Conservation (phyloP, 2,797 vertebrate species). For the Leptoclinus maculatus region DNA sequence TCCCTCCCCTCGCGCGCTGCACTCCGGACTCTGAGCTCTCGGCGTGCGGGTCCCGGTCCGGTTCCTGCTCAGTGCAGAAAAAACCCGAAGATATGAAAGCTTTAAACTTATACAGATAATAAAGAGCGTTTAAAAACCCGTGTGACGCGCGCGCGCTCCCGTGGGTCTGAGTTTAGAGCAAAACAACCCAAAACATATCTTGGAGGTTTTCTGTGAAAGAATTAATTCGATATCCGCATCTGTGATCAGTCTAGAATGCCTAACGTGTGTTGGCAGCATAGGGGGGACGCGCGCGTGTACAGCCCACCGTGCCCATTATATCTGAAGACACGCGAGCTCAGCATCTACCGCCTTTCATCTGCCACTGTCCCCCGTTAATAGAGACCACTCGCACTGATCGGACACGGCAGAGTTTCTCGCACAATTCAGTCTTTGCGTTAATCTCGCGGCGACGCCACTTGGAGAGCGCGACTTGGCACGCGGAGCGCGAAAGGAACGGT, state of each 20-base stretch:
- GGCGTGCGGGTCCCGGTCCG: slow-evolving; percentile 40
- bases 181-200: not conserved
- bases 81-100: not conserved
- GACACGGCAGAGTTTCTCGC: not conserved
- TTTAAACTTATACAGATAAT: not conserved
- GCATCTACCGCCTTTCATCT: not conserved
- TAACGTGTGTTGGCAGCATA: not conserved
- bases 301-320: too few species aligned
- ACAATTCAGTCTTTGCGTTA: slow-evolving; percentile 37
- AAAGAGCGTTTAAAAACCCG: not conserved
- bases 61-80: not conserved
- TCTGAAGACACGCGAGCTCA: not conserved
- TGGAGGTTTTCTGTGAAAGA: not conserved
- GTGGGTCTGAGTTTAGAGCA: not conserved
- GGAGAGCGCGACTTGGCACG: slow-evolving; percentile 15
- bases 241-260: too few species aligned
- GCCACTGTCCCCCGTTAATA: not conserved
- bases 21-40: slow-evolving; percentile 52
- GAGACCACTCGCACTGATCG: too few species aligned
- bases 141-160: not conserved
- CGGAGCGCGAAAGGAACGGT: slow-evolving; percentile 11
- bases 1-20: slow-evolving; percentile 88
- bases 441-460: slow-evolving; percentile 38
- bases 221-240: not conserved
- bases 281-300: too few species aligned